These are phyloP conservation scores for Selene dorsalis DNA, from an alignment of 2,797 vertebrate genomes.

Conservation along the genomic window DNA sequence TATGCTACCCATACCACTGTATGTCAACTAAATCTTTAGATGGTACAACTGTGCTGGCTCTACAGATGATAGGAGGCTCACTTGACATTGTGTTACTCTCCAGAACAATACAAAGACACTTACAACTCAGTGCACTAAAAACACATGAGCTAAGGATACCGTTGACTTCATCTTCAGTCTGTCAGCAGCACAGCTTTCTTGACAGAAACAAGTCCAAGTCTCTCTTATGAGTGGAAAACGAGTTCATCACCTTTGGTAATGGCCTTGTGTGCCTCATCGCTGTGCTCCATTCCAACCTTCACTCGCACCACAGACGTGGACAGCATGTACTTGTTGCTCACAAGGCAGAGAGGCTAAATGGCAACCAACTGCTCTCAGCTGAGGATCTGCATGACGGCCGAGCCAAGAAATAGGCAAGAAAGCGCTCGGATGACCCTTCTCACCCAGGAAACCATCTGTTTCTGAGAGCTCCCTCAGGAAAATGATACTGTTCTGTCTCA, in stretches of 20 bases:
- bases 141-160: slow-evolving; percentile 16
- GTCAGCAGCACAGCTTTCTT: slow-evolving; percentile 13
- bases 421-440: slow-evolving; percentile 34
- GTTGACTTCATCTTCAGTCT: slow-evolving; percentile 6
- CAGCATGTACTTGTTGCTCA: slow-evolving; percentile 8
- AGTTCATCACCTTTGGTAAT: neutral
- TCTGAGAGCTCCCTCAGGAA: slow-evolving; percentile 28
- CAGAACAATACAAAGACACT: slow-evolving; percentile 15
- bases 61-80: slow-evolving; percentile 13
- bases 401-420: slow-evolving; percentile 45
- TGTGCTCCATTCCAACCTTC: slow-evolving; percentile 15
- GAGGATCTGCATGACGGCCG: slow-evolving; percentile 5
- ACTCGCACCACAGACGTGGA: neutral
- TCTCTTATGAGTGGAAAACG: neutral
- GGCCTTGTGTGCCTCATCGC: neutral
- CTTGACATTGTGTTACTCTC: slow-evolving; percentile 6
- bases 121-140: slow-evolving; percentile 8
- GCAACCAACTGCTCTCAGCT: slow-evolving; percentile 5
- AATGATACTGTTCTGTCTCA: slow-evolving; percentile 38
- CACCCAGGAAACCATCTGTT: slow-evolving; percentile 47
- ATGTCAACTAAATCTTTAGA: slow-evolving; percentile 14
- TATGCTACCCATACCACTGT: slow-evolving; percentile 5
- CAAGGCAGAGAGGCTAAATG: slow-evolving; percentile 13
- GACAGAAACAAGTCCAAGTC: slow-evolving; percentile 1
- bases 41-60: slow-evolving; percentile 27